Base-by-base conservation (phyloP, 2,797 vertebrate genomes). In the Melanotaenia parkinsoni region DNA sequence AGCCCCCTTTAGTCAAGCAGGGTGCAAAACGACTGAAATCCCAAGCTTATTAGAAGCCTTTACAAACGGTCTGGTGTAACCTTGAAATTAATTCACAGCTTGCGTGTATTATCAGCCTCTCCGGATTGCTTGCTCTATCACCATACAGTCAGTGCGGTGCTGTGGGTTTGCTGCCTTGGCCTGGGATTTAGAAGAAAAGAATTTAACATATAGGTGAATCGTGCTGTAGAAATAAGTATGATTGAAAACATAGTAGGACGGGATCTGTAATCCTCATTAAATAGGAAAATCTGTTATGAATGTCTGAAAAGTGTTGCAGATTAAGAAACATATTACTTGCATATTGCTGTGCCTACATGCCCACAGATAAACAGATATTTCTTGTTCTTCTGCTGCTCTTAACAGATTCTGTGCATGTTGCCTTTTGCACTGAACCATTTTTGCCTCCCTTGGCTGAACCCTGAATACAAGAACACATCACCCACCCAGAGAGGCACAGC, bases 51-150 rank as follows among this genome's bases (percentile, higher is more conserved):
- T 79, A 68, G 80, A 59, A 24, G 70, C 67, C 53, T 71, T 64
- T 72, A 76, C 76, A 72, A 73, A 68, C 22, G 14, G 13, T 68
- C 37, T 16, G 56, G 70, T 47, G 67, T 68, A 79, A 88, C 80
- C 81, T 80, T 80, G 72, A 74, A 63, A 76, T 81, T 11, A 66
- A 84, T 84, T 59, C 71, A 72, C 68, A 61, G 69, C 59, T 58
- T 58, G 78, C 54, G 18, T 75, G 58, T 81, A 63, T 54, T 60
- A 67, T 13, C 81, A 53, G 35, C 65, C 16, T 53, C 18, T 24
- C 12, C 65, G 68, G 60, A 79, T 78, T 74, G 59, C 68, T 26
- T 75, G 64, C 70, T 38, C 22, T 53, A 18, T 77, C 67, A 65
- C 75, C 61, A 65, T 18, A 38, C 64, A 63, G 37, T 43, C 35